These are phyloP conservation scores for Acropternis orthonyx DNA, from an alignment of 2,797 vertebrate species.

Conservation along the genomic window DNA sequence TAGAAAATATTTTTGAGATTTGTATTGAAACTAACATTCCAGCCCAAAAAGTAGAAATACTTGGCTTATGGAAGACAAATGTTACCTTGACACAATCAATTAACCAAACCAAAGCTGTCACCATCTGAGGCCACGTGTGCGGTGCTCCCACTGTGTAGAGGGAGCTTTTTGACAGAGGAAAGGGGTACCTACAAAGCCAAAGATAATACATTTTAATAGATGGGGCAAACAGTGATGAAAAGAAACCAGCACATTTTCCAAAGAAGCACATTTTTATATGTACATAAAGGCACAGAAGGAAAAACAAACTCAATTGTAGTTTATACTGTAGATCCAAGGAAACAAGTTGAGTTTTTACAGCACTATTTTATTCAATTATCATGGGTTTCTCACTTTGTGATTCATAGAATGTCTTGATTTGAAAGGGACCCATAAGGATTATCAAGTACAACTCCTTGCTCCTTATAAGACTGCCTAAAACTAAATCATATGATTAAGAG, in stretches of 20 bases:
- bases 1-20: not conserved
- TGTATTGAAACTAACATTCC: not conserved
- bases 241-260: not conserved
- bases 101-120: slow-evolving; percentile 92
- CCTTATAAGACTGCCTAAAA: not conserved
- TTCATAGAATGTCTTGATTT: not conserved
- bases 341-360: not conserved
- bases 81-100: slow-evolving; percentile 91
- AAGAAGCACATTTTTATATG: not conserved
- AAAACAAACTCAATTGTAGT: not conserved
- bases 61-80: not conserved
- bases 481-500: not conserved
- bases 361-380: not conserved
- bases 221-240: not conserved
- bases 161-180: slow-evolving; percentile 91
- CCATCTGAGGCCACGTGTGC: slow-evolving; percentile 96
- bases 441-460: not conserved
- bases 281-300: not conserved
- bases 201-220: not conserved
- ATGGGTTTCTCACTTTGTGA: not conserved
- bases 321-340: not conserved
- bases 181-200: slow-evolving; percentile 86
- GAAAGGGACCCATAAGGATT: not conserved
- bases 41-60: not conserved
- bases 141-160: slow-evolving; percentile 98